Evolutionary conservation across 2,113 vertebrate species (phyloP), one percentile per base, ranked within the genome.

Genomic region (Thymallus thymallus): DNA sequence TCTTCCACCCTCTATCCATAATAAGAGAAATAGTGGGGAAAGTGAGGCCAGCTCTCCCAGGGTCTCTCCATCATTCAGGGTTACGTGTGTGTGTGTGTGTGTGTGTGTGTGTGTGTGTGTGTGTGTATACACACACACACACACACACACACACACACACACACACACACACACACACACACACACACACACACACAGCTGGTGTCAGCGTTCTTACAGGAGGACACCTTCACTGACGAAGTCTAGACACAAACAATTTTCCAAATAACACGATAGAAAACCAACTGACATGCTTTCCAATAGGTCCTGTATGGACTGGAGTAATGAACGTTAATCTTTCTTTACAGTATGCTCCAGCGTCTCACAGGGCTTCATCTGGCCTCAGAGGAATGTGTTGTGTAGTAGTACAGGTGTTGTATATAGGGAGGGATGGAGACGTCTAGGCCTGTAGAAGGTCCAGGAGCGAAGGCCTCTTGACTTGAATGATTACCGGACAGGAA

Each of bases 21-120:
- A 22, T 41, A 29, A 55, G 24, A 24, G 3, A 7, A 24, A 30
- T 4, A 6, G 1, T 1, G 22, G 14, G 22, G 10, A 14, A 29
- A 14, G 23, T 62, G 67, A 41, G 14, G 6, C 5, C 14, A 68
- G n/a, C 13, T 68, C 65, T 48, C 67, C 45, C 12, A 5, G 35
- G 35, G 67, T 23, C 26, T 65, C 63, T 65, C 29, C 29, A 32
- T 65, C n/a, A 48, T 13, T 68, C 65, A 68, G 45, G 67, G 35
- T 14, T 32, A 16, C 6, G 61, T 63, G 61, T 16, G 26, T 29
- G 18, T n/a, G 63, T 64, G 26, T 20, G 29, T n/a, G 26, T 16
- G 61, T 63, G 61, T 16, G 26, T 29, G 18, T n/a, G 63, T 64
- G 26, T 20, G 29, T n/a, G 14, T 35, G 5, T 23, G 29, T 16